Percentiles rank a stretch among this genome's conserved stretches.
Evolutionary conservation across 2,888 invertebrate species (phyloP).

Genomic region (Empis livida): DNA sequence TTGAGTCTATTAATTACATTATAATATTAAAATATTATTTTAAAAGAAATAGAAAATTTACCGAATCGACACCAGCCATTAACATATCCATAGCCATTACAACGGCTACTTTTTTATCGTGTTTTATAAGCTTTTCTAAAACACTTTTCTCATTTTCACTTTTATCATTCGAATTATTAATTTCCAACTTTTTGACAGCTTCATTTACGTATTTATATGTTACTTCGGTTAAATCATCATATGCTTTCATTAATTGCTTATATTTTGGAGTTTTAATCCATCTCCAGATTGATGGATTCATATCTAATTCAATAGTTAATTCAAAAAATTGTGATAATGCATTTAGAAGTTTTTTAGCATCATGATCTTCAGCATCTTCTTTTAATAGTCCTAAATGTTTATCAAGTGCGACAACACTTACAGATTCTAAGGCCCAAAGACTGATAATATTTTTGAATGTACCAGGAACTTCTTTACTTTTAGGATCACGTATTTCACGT

Average conservation of each 20-base stretch:
- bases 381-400: too few species aligned
- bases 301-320: too few species aligned
- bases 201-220: constrained; percentile 23
- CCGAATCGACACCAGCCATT: constrained; percentile 20
- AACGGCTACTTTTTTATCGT: constrained; percentile 17
- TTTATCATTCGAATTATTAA: constrained; percentile 5
- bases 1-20: too few species aligned
- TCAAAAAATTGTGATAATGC: too few species aligned
- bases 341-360: too few species aligned
- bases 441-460: too few species aligned
- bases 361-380: too few species aligned
- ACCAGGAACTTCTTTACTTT: too few species aligned
- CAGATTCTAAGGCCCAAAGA: constrained; percentile 24
- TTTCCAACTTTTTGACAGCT: constrained; percentile 23
- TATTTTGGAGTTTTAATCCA: constrained; percentile 15
- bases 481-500: too few species aligned
- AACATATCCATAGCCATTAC: constrained; percentile 20
- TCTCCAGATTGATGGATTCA: constrained; percentile 16
- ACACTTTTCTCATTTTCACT: constrained; percentile 31
- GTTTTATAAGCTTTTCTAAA: constrained; percentile 38
- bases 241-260: constrained; percentile 13
- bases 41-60: constrained; percentile 7
- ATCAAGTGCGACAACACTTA: too few species aligned
- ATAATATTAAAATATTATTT: too few species aligned
- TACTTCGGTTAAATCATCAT: constrained; percentile 15